phyloP scores from a whole-genome alignment of 2,888 invertebrate species.

The Tineola bisselliella region DNA sequence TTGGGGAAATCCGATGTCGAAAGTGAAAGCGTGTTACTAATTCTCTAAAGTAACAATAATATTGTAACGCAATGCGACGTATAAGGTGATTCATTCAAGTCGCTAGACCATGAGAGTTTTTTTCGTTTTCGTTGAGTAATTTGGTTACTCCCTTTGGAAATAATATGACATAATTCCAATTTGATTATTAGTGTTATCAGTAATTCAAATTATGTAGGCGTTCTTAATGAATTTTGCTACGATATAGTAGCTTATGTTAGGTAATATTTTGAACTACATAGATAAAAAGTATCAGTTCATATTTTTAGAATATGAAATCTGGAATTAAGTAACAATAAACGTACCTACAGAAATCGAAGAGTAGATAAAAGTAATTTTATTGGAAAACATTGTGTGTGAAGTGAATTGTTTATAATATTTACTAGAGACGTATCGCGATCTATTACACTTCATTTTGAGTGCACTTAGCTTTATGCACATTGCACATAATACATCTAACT shows the following conservation, averaged over 20 bases:
- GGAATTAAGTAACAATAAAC: no score
- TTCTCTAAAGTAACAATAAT: conserved; percentile 31
- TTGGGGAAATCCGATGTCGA: conserved; percentile 33
- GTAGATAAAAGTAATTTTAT: no score
- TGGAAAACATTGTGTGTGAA: no score
- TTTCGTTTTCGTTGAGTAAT: conserved; percentile 12
- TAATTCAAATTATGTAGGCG: neutral
- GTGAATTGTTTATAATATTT: no score
- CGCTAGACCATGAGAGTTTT: conserved; percentile 24
- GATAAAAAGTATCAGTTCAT: no score
- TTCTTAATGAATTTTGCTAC: neutral
- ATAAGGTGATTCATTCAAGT: conserved; percentile 22
- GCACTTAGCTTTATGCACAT: no score
- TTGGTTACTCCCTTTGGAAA: conserved; percentile 2
- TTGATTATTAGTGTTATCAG: neutral
- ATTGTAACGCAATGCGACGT: conserved; percentile 30
- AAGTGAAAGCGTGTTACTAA: conserved; percentile 46
- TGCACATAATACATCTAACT: no score
- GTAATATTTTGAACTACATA: no score
- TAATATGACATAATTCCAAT: neutral
- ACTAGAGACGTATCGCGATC: no score
- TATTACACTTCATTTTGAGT: no score
- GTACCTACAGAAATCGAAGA: no score
- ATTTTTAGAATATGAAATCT: no score
- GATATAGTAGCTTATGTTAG: neutral